Conservation (phyloP, 2,888 invertebrate species). For the Pachliopta kotzebuea region DNA sequence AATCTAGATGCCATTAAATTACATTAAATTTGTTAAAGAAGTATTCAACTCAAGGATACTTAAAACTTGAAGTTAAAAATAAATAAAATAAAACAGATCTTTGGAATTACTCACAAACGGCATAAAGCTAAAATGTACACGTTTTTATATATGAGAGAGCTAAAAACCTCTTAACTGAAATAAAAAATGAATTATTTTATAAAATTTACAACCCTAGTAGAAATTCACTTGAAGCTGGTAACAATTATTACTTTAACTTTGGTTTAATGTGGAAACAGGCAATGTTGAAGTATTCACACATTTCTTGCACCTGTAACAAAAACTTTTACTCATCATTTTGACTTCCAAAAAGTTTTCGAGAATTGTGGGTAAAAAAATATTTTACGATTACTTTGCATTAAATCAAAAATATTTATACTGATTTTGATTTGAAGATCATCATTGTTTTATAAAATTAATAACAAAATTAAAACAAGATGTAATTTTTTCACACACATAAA, state of each 20-base stretch:
- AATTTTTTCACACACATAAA: too few species aligned
- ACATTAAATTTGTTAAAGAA: not conserved
- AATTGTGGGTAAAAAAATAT: too few species aligned
- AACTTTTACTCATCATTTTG: too few species aligned
- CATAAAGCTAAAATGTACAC: not conserved
- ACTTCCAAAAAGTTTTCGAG: too few species aligned
- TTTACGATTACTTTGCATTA: too few species aligned
- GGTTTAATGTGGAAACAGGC: slow-evolving; percentile 86
- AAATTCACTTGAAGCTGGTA: slow-evolving; percentile 21
- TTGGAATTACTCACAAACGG: slow-evolving; percentile 23
- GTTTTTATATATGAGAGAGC: slow-evolving; percentile 13
- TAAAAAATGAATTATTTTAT: slow-evolving; percentile 18
- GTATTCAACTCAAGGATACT: not conserved
- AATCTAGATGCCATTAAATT: not conserved
- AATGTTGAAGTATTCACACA: slow-evolving; percentile 96
- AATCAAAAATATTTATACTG: too few species aligned
- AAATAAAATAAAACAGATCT: slow-evolving; percentile 23
- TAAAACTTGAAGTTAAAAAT: not conserved
- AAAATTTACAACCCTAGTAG: slow-evolving; percentile 19
- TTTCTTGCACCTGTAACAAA: slow-evolving; percentile 90
- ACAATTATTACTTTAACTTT: slow-evolving; percentile 56
- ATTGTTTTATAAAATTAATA: too few species aligned
- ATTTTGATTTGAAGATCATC: too few species aligned
- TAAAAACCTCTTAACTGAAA: slow-evolving; percentile 11
- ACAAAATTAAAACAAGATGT: too few species aligned